Conservation (phyloP, 2,888 invertebrate species). For the Lamellibrachia satsuma region DNA sequence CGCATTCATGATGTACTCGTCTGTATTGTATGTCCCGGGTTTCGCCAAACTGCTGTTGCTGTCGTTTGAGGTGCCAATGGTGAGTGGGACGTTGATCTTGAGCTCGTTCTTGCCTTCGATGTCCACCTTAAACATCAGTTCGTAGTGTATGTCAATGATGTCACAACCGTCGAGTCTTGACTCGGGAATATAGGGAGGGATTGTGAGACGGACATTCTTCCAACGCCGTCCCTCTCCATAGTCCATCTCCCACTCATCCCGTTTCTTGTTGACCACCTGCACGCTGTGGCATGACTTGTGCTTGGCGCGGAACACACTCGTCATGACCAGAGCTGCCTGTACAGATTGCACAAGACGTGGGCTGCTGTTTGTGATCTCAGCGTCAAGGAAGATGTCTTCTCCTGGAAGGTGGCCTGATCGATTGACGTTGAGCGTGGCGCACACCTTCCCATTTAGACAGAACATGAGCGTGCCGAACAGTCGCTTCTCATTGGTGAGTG, state of each 20-base stretch:
- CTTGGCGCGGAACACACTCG: slow-evolving; percentile 57
- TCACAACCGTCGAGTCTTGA: slow-evolving; percentile 61
- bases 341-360: slow-evolving; percentile 43
- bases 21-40: background rate
- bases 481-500: slow-evolving; percentile 44
- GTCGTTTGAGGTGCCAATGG: slow-evolving; percentile 50
- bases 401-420: slow-evolving; percentile 59
- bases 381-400: slow-evolving; percentile 60
- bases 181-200: slow-evolving; percentile 64
- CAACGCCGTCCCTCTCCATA: slow-evolving; percentile 60
- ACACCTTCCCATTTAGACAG: slow-evolving; percentile 58
- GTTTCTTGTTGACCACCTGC: slow-evolving; percentile 60
- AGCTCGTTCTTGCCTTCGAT: slow-evolving; percentile 55
- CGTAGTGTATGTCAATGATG: slow-evolving; percentile 62
- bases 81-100: slow-evolving; percentile 54
- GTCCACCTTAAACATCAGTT: slow-evolving; percentile 61
- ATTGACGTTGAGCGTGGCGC: slow-evolving; percentile 46
- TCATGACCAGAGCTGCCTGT: slow-evolving; percentile 56
- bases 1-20: slow-evolving; percentile 14
- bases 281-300: slow-evolving; percentile 46
- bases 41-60: background rate
- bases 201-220: slow-evolving; percentile 58
- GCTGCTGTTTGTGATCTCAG: slow-evolving; percentile 59
- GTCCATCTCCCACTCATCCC: slow-evolving; percentile 59
- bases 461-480: slow-evolving; percentile 47